These are phyloP conservation scores for Diarsia rubi DNA, from an alignment of 2,888 invertebrate species.

Conservation along the genomic window DNA sequence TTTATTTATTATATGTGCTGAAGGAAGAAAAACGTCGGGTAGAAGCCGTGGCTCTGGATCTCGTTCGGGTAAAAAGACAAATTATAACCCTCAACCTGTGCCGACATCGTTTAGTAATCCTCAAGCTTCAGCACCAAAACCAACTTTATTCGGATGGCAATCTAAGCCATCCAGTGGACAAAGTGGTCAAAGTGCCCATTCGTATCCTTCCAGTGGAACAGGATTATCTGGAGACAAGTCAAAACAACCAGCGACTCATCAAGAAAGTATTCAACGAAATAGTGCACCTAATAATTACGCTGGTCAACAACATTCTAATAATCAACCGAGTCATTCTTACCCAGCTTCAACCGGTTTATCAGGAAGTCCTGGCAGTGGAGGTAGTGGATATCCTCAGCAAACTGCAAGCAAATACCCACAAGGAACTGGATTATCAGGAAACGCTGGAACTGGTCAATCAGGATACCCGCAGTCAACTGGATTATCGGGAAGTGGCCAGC, in stretches of 20 bases:
- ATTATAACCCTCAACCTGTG: slow-evolving; percentile 80
- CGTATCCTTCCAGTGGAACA: slow-evolving; percentile 84
- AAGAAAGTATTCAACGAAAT: slow-evolving; percentile 82
- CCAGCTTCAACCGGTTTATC: slow-evolving; percentile 83
- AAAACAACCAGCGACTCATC: slow-evolving; percentile 76
- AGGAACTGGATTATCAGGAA: slow-evolving; percentile 48
- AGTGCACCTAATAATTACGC: slow-evolving; percentile 75
- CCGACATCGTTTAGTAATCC: slow-evolving; percentile 86
- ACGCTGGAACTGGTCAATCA: slow-evolving; percentile 46
- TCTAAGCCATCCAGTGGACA: slow-evolving; percentile 75
- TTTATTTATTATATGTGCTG: slow-evolving; percentile 72
- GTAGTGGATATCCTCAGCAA: slow-evolving; percentile 70
- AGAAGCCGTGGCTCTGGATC: slow-evolving; percentile 83
- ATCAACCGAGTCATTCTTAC: slow-evolving; percentile 78
- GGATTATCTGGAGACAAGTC: slow-evolving; percentile 81
- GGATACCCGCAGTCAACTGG: slow-evolving; percentile 71
- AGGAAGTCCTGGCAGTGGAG: slow-evolving; percentile 75
- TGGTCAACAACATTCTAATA: slow-evolving; percentile 72
- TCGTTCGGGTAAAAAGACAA: slow-evolving; percentile 79
- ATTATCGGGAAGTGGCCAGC: slow-evolving; percentile 58
- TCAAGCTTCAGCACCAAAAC: slow-evolving; percentile 80
- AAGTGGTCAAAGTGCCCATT: slow-evolving; percentile 69
- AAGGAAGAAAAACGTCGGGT: slow-evolving; percentile 82
- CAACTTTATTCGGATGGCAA: slow-evolving; percentile 83
- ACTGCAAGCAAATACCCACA: slow-evolving; percentile 68